A percentile compares a stretch with the other conserved stretches of the same genome.
Evolutionary conservation across 2,888 invertebrate genomes (phyloP).

Genomic region (Hetaerina titia): DNA sequence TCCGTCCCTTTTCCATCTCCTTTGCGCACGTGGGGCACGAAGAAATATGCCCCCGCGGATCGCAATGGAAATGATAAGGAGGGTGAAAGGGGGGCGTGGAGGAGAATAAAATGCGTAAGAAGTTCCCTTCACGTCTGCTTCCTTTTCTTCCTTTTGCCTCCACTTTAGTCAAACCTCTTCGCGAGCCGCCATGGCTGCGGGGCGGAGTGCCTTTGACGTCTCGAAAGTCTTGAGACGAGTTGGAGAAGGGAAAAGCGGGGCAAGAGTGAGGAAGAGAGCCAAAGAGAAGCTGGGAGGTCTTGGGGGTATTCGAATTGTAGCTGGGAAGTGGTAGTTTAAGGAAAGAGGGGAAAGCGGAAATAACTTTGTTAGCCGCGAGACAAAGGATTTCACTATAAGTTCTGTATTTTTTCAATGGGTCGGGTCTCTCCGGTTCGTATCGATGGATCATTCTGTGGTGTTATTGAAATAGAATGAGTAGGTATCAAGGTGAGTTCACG

Average conservation of each 20-base stretch:
- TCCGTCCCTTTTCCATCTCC: not conserved
- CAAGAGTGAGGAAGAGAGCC: not conserved
- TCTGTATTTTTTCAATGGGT: too few species aligned
- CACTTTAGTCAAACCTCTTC: not conserved
- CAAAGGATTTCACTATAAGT: too few species aligned
- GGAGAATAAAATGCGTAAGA: not conserved
- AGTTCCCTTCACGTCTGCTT: not conserved
- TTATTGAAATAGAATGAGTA: too few species aligned
- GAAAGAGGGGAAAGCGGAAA: not conserved
- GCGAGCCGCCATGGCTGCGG: not conserved
- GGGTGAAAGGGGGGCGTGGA: not conserved
- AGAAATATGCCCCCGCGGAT: slow-evolving; percentile 16
- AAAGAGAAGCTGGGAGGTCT: not conserved
- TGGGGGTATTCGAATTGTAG: not conserved
- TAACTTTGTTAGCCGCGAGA: not conserved
- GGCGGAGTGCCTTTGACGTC: slow-evolving; percentile 21
- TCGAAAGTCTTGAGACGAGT: slow-evolving; percentile 7
- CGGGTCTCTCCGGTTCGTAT: too few species aligned
- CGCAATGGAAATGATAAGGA: not conserved
- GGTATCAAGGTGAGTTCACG: too few species aligned
- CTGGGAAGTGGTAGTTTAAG: not conserved
- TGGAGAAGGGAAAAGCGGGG: not conserved
- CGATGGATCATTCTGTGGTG: too few species aligned
- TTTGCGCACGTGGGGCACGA: not conserved
- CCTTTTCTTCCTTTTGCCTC: not conserved